phyloP scores from a whole-genome alignment of 2,888 invertebrate species.

The Exocentrus adspersus region DNA sequence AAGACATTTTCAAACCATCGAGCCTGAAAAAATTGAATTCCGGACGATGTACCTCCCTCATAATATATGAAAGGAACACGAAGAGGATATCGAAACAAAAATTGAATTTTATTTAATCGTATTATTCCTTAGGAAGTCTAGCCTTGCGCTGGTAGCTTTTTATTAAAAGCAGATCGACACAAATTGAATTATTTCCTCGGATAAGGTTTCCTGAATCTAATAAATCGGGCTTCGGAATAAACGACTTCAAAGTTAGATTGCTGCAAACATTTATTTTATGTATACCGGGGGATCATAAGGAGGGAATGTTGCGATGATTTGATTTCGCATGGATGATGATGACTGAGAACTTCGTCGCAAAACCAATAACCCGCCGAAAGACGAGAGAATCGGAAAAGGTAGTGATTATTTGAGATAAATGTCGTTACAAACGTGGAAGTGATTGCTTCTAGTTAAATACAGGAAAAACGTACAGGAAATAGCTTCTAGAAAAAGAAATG shows the following conservation, averaged over 20 bases:
- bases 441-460: neutral
- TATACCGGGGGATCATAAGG: neutral
- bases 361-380: neutral
- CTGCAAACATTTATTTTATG: neutral
- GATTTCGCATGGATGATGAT: neutral
- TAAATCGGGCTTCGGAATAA: neutral
- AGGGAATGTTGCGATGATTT: neutral
- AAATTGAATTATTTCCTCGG: slow-evolving; percentile 18
- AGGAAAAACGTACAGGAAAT: no score
- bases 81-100: slow-evolving; percentile 2
- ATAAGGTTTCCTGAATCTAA: slow-evolving; percentile 4
- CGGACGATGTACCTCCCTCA: neutral
- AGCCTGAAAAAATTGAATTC: neutral
- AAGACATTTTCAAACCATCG: slow-evolving; percentile 17
- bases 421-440: neutral
- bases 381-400: neutral
- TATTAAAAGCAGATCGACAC: slow-evolving; percentile 16
- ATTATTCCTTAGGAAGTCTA: slow-evolving; percentile 10
- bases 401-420: neutral
- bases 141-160: neutral
- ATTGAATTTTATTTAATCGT: slow-evolving; percentile 7
- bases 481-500: no score
- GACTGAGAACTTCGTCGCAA: neutral
- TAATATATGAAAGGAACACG: slow-evolving; percentile 11
- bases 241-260: neutral